Evolutionary conservation across 1,140 invertebrate species (phyloP), one percentile per base, ranked within the genome.

Genomic region (Charaxes varanes): DNA sequence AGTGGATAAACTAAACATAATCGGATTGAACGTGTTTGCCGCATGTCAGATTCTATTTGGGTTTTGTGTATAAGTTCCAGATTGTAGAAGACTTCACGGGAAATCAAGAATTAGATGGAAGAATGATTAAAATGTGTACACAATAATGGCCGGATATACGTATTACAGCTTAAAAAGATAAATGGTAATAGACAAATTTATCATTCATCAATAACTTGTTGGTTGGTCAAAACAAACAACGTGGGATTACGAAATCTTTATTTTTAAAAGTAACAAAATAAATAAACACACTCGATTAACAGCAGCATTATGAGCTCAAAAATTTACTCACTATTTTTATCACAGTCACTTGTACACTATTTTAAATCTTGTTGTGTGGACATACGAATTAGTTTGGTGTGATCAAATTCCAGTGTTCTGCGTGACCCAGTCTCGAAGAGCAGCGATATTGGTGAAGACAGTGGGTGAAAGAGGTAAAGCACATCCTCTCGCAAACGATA

Each of bases 401-500:
- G 13, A n/a, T 11, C 28, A 83, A 41, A 84, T 60, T 35, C 81
- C 81, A 5, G 77, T 77, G 33, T 67, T 80, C 16, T 77, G 59
- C 6, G 74, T 70, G 46, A 84, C 58, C 83, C 81, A 84, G 26
- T 64, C 68, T 36, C 77, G 50, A 1, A 81, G 58, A 1, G 77
- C 47, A 2, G 79, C 79, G 6, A 84, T 52, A 41, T 82, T 84
- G 3, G 78, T 67, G 55, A 84, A 81, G 8, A 84, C 79, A 0
- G 83, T 84, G 1, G 83, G 83, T 5, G 76, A 83, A 1, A 81
- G 58, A 1, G 78, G 78, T 26, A 73, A 52, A 0, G 79, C 83
- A 27, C 79, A 84, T 12, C 78, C 80, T 18, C 78, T 56, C 0
- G 81, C 83, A 36, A 82, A 82, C 0, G 83, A 84, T 1, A 78